phyloP scores from a whole-genome alignment of 2,797 vertebrate genomes.

The Scyliorhinus canicula region DNA sequence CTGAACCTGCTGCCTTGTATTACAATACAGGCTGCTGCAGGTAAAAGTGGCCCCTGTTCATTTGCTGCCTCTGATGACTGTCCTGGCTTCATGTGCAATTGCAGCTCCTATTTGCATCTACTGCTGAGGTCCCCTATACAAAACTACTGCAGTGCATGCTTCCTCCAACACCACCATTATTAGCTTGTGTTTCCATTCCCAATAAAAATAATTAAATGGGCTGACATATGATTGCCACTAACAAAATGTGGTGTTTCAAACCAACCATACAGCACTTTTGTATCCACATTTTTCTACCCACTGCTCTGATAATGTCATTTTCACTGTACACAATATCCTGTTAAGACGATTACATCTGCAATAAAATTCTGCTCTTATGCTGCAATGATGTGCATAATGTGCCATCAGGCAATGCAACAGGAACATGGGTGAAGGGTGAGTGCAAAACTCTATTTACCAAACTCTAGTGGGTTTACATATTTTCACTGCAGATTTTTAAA shows the following conservation, averaged over 20 bases:
- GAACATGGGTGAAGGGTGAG: conserved; percentile 38
- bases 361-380: conserved; percentile 37
- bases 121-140: conserved; percentile 59
- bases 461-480: conserved; percentile 31
- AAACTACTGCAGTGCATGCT: conserved; percentile 55
- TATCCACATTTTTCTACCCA: conserved; percentile 35
- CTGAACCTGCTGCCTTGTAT: conserved; percentile 58
- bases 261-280: conserved; percentile 8
- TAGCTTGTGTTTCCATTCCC: conserved; percentile 64
- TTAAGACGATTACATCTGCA: conserved; percentile 35
- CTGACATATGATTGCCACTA: conserved; percentile 59
- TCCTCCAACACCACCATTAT: conserved; percentile 50
- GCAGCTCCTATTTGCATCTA: conserved; percentile 51
- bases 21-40: conserved; percentile 60
- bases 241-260: conserved; percentile 43
- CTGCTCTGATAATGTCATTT: conserved; percentile 37
- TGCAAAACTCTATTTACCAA: conserved; percentile 37
- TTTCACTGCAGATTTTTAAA: conserved; percentile 28
- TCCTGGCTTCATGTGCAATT: conserved; percentile 56
- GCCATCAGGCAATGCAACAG: conserved; percentile 38
- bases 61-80: conserved; percentile 62
- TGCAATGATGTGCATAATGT: conserved; percentile 37
- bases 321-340: conserved; percentile 36
- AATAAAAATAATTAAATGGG: conserved; percentile 58
- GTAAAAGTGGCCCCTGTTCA: conserved; percentile 54